Conservation (phyloP, 2,888 invertebrate species). For the Pyrgus malvae region DNA sequence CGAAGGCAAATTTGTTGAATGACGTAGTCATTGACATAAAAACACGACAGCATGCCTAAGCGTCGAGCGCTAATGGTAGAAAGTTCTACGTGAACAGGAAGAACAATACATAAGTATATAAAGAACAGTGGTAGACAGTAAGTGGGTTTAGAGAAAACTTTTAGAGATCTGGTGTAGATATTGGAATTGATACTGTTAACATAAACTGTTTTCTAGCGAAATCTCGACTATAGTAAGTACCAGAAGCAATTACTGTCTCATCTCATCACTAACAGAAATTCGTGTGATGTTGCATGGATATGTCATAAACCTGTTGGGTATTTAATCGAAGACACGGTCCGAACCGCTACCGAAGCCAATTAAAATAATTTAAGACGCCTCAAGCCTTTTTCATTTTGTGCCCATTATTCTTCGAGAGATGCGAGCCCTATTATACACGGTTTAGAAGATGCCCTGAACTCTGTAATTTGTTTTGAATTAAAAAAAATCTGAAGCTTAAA, state of each 20-base stretch:
- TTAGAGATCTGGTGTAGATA: too few species aligned
- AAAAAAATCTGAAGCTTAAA: constrained; percentile 46
- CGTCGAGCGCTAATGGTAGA: constrained; percentile 13
- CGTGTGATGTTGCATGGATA: constrained; percentile 22
- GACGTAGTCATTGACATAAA: too few species aligned
- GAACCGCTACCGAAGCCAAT: constrained; percentile 80
- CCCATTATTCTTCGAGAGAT: constrained; percentile 76
- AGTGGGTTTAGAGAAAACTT: too few species aligned
- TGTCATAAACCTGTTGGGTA: constrained; percentile 38
- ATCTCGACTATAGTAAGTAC: too few species aligned
- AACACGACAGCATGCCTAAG: constrained; percentile 1
- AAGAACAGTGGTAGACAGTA: too few species aligned
- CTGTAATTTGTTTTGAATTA: constrained; percentile 67
- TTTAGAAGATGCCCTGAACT: constrained; percentile 68
- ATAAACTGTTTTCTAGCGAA: too few species aligned
- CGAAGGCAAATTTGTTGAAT: not conserved
- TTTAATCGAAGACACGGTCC: constrained; percentile 53
- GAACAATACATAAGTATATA: constrained; percentile 11
- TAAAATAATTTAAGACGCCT: constrained; percentile 81
- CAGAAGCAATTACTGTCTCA: constrained; percentile 13
- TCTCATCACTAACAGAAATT: constrained; percentile 11
- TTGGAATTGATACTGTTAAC: too few species aligned
- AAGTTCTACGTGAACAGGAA: constrained; percentile 17
- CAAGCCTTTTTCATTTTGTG: constrained; percentile 77
- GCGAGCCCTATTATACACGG: constrained; percentile 74